Conservation (phyloP, 2,113 vertebrate species). For the Jaculus jaculus region DNA sequence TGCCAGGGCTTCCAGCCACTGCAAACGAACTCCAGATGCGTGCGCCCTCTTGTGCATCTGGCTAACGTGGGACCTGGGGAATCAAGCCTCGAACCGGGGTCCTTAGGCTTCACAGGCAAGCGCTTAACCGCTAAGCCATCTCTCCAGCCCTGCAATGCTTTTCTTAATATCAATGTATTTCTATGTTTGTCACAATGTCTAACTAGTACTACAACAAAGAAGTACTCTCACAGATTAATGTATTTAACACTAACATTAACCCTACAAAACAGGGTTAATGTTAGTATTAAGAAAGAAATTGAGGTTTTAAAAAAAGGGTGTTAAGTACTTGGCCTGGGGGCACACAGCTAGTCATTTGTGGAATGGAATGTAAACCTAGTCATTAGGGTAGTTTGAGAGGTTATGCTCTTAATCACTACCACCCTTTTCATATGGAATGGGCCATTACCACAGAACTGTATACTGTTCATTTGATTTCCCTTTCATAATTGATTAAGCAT, state of each 20-base stretch:
- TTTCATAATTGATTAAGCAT: not conserved
- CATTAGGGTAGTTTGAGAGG: not conserved
- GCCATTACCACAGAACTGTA: not conserved
- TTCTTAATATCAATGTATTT: not conserved
- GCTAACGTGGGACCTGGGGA: too few species aligned
- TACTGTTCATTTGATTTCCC: not conserved
- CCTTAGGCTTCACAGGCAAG: too few species aligned
- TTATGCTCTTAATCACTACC: not conserved
- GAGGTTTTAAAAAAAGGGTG: not conserved
- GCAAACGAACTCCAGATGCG: too few species aligned
- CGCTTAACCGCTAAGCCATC: too few species aligned
- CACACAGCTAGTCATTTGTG: not conserved
- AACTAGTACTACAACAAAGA: not conserved
- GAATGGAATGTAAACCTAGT: not conserved
- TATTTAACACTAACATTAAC: not conserved
- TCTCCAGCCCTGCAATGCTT: not conserved
- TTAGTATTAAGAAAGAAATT: not conserved
- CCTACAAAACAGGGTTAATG: not conserved
- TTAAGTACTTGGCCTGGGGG: not conserved
- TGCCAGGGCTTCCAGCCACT: too few species aligned
- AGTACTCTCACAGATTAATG: not conserved
- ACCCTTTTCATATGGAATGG: accelerated
- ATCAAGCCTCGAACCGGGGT: too few species aligned
- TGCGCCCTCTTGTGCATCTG: too few species aligned
- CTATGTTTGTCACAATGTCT: not conserved